These are phyloP conservation scores for Andrena hattorfiana DNA, from an alignment of 2,888 invertebrate genomes.

Conservation along the genomic window DNA sequence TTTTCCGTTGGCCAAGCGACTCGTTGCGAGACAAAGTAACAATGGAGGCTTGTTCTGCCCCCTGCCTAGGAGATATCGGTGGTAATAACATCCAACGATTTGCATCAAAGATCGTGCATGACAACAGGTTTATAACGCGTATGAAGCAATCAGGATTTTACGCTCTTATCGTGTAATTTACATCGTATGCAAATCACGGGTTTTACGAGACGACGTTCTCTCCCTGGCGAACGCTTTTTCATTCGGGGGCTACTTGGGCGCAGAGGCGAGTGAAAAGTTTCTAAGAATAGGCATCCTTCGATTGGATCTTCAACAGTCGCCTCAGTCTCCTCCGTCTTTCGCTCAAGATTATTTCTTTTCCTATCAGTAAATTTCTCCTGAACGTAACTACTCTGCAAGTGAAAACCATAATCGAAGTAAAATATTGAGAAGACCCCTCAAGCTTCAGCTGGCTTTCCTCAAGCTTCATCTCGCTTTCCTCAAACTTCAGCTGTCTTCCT, in stretches of 20 bases:
- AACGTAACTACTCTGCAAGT: too few species aligned
- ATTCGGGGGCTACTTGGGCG: slow-evolving; percentile 5
- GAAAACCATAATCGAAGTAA: background rate
- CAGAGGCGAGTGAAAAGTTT: slow-evolving; percentile 17
- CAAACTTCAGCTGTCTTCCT: too few species aligned
- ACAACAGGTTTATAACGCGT: slow-evolving; percentile 75
- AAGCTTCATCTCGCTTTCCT: background rate
- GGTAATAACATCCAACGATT: slow-evolving; percentile 68
- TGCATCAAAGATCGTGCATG: slow-evolving; percentile 75
- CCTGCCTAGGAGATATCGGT: slow-evolving; percentile 50
- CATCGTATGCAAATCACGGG: slow-evolving; percentile 78
- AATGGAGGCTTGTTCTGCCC: slow-evolving; percentile 35
- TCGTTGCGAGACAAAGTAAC: slow-evolving; percentile 46
- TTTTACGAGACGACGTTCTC: slow-evolving; percentile 73
- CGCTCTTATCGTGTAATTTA: slow-evolving; percentile 77
- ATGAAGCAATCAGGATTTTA: slow-evolving; percentile 77
- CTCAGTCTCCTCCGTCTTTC: background rate
- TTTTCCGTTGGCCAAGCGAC: slow-evolving; percentile 27
- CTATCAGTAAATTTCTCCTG: too few species aligned
- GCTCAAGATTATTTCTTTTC: background rate
- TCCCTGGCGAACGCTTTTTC: slow-evolving; percentile 50
- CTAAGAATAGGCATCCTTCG: slow-evolving; percentile 26
- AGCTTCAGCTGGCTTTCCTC: background rate
- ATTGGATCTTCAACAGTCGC: slow-evolving; percentile 10
- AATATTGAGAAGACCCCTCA: background rate